A percentile compares a stretch with the other conserved stretches of the same genome.
These are phyloP conservation scores for Canis aureus DNA, from an alignment of 2,113 vertebrate species.

Conservation along the genomic window DNA sequence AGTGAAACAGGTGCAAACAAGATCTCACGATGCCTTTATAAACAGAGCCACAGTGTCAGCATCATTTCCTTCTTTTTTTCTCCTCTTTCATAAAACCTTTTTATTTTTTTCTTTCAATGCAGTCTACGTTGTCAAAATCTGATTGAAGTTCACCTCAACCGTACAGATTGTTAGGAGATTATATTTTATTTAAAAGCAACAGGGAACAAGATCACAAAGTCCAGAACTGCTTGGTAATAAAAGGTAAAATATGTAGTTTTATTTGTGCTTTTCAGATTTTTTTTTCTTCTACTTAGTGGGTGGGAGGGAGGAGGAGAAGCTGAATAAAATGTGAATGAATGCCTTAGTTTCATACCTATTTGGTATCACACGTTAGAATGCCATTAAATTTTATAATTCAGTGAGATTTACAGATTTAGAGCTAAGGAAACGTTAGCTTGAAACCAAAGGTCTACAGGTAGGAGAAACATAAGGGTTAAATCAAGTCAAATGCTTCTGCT, in stretches of 20 bases:
- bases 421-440: conserved; percentile 41
- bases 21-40: not conserved
- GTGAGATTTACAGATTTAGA: conserved; percentile 17
- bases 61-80: not conserved
- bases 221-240: conserved; percentile 70
- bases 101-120: not conserved
- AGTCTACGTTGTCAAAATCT: conserved; percentile 12
- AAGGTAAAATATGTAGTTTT: conserved; percentile 69
- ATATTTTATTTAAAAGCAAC: conserved; percentile 72
- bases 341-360: not conserved
- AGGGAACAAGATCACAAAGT: conserved; percentile 44
- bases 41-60: not conserved
- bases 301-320: not conserved
- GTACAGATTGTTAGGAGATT: conserved; percentile 47
- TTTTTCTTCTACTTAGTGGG: conserved; percentile 42
- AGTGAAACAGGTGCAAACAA: conserved; percentile 79
- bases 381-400: conserved; percentile 4
- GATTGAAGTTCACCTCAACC: conserved; percentile 19
- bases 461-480: not conserved
- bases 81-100: not conserved
- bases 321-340: not conserved
- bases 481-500: not conserved
- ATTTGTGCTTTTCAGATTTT: conserved; percentile 49
- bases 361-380: not conserved
- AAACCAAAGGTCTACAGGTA: not conserved